phyloP scores from a whole-genome alignment of 2,797 vertebrate species.

The Bovichtus diacanthus region DNA sequence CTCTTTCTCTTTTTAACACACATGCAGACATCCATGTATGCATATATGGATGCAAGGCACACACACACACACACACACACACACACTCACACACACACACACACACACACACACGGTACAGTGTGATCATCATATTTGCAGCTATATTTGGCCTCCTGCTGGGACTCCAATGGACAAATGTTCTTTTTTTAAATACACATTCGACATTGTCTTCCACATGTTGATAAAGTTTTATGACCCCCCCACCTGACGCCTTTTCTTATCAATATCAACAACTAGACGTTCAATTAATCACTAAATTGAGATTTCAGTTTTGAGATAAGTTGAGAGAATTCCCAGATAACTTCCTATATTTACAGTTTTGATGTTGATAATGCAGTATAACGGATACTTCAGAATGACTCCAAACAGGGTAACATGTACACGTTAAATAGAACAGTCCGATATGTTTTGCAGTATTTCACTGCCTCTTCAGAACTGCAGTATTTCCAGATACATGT shows the following conservation, averaged over 20 bases:
- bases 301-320: slow-evolving; percentile 1
- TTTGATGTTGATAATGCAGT: not conserved
- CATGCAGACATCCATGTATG: slow-evolving; percentile 58
- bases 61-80: not conserved
- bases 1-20: slow-evolving; percentile 62
- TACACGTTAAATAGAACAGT: not conserved
- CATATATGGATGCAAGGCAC: not conserved
- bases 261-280: slow-evolving; percentile 3
- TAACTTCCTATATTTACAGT: not conserved
- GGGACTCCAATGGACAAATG: slow-evolving; percentile 5
- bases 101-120: not conserved
- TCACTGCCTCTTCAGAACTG: slow-evolving; percentile 10
- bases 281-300: not conserved
- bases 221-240: slow-evolving; percentile 18
- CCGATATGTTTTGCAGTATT: slow-evolving; percentile 5
- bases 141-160: slow-evolving; percentile 12
- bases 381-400: not conserved
- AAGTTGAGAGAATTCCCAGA: not conserved
- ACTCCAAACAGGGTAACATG: not conserved
- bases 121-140: not conserved
- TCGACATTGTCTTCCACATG: not conserved
- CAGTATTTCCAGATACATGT: slow-evolving; percentile 22
- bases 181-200: slow-evolving; percentile 11
- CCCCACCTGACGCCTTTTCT: not conserved
- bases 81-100: not conserved